Conservation (phyloP, 2,888 invertebrate species). For the Himalopsyche tibetana region DNA sequence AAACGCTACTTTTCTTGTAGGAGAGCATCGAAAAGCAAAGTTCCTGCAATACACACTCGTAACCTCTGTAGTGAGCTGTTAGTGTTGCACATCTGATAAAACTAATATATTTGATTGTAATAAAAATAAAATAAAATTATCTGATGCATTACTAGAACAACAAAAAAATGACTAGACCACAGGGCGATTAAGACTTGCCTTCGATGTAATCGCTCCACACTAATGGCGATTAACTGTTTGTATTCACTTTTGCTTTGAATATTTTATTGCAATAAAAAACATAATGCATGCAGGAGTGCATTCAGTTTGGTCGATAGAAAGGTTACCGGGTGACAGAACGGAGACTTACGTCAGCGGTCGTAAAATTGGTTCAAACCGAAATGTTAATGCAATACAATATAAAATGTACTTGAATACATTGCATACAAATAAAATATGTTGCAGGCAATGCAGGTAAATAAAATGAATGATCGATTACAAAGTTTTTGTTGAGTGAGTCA, state of each 20-base stretch:
- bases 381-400: constrained; percentile 31
- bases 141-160: too few species aligned
- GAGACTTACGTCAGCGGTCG: constrained; percentile 32
- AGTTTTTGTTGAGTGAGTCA: too few species aligned
- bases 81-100: too few species aligned
- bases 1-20: too few species aligned
- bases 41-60: too few species aligned
- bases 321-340: constrained; percentile 48
- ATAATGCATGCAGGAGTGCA: constrained; percentile 32
- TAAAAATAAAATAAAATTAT: too few species aligned
- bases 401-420: constrained; percentile 2
- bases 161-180: too few species aligned
- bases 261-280: constrained; percentile 11
- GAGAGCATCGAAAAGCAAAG: too few species aligned
- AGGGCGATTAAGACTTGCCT: not conserved
- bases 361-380: constrained; percentile 26
- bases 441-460: not conserved
- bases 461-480: too few species aligned
- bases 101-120: too few species aligned
- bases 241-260: constrained; percentile 25
- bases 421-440: not conserved
- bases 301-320: constrained; percentile 47
- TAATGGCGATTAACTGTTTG: constrained; percentile 1
- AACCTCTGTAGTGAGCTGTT: too few species aligned
- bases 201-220: not conserved